These are phyloP conservation scores for Brachyhypopomus occidentalis DNA, from an alignment of 2,113 vertebrate genomes.

Conservation along the genomic window DNA sequence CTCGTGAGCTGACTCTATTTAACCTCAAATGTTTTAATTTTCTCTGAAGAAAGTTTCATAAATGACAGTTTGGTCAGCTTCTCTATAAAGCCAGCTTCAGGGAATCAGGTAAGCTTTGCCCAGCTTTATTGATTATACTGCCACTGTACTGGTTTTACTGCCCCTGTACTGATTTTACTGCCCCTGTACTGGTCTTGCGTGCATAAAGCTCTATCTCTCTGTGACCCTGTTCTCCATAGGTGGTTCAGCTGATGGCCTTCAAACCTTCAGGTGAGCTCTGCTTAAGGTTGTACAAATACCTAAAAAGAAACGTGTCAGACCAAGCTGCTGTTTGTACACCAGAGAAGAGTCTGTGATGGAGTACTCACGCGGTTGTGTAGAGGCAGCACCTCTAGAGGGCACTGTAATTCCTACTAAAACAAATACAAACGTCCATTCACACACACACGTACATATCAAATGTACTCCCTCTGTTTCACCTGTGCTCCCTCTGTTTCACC, in stretches of 20 bases:
- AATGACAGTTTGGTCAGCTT: constrained; percentile 72
- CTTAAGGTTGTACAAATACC: background rate
- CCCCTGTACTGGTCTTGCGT: background rate
- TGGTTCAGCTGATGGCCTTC: constrained; percentile 87
- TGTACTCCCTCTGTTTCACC: too few relatives aligned
- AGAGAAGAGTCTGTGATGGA: too few relatives aligned
- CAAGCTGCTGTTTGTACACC: too few relatives aligned
- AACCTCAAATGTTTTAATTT: background rate
- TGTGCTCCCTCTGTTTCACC: too few relatives aligned
- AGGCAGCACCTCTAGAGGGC: constrained; percentile 15
- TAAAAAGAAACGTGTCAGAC: too few relatives aligned
- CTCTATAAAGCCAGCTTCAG: constrained; percentile 66
- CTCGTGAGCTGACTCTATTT: background rate
- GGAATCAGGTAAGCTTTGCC: constrained; percentile 67
- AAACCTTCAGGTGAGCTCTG: constrained; percentile 82
- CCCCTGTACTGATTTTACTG: too few relatives aligned
- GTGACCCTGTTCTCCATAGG: constrained; percentile 66
- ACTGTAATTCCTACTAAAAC: background rate
- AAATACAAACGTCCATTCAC: background rate
- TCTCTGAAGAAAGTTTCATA: constrained; percentile 72
- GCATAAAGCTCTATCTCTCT: background rate
- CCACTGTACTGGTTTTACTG: too few relatives aligned
- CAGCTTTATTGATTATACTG: background rate
- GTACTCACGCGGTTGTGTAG: background rate
- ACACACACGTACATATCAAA: too few relatives aligned